Evolutionary conservation across 2,888 invertebrate species (phyloP), one percentile per base, ranked within the genome.

Genomic region (Xestia c-nigrum): DNA sequence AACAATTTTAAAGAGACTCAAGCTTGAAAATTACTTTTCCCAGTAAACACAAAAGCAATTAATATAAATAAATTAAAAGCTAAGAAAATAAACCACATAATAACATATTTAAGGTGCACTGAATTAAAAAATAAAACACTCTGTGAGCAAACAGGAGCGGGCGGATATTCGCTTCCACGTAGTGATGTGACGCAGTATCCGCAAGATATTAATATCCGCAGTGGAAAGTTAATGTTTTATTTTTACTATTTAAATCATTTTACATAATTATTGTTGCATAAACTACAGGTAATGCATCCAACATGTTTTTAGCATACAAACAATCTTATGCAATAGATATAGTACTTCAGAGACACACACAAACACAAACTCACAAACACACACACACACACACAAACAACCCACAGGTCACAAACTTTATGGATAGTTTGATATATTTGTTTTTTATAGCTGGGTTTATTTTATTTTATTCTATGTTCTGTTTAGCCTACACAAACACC

Each of bases 61-160:
- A 68, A 72, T 69, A 81, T 81, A 68, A 84, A 80, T 77, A 80
- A 85, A 80, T 83, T 80, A 86, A 88, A 84, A 74, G 66, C 79
- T 71, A 38, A 78, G 76, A 84, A 80, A 77, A 83, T 79, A 74
- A 74, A 84, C 80, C 76, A 83, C 84, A 81, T 82, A 72, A 69
- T 77, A 80, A 85, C 81, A 82, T 77, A 84, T 85, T 80, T 76
- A 80, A 86, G 72, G 73, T 83, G 78, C 86, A 83, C 59, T 81
- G 79, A 86, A 86, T 87, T 88, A 83, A 88, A 88, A 87, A 88
- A 87, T 87, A 88, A 88, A 88, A 79, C 85, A 78, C 74, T 67
- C 76, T 52, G 66, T 57, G 64, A 72, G 79, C 72, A 87, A 87
- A 83, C 75, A 85, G 80, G 76, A 78, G 78, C 81, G 55, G 61